Base-by-base conservation (phyloP, 2,797 vertebrate species). In the Microctenopoma stevenorrisi region DNA sequence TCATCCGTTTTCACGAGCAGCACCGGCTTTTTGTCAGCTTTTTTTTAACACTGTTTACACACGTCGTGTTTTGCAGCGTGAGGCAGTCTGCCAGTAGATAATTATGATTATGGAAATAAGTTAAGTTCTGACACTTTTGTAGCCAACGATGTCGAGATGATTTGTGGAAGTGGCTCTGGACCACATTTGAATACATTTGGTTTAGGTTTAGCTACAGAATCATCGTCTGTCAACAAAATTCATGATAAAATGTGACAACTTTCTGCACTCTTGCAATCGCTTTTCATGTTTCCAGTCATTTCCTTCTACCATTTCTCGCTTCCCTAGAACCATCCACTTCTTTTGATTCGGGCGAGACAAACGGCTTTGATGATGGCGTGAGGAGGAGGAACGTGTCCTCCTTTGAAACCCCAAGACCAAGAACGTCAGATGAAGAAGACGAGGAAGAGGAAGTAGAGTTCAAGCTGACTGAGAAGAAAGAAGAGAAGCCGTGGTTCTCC, bases 391-490 rank as follows among this genome's bases (percentile, higher is more conserved):
- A 83, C 2, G 59, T 83, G 13, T 60, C 83, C 1, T 54, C 87
- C 37, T 85, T 81, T 3, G 87, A 93, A n/a, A 63, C 68, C 0
- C 81, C 64, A 1, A 88, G 85, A 54, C 70, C 77, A 1, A 86
- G 86, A 66, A 94, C 92, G 9, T 92, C 91, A 0, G 93, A 94
- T 0, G 94, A 94, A 52, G 94, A 95, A 15, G 94, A 94, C 0
- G 93, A 94, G 1, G 91, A 92, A 0, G 92, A 93, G 63, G 93
- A 92, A 22, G 66, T 78, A 16, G 92, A 93, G 62, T 94, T 94
- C 43, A 88, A 67, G 61, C 42, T 93, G 37, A 80, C 83, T 0
- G 87, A 90, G 60, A 92, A 68, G 74, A 89, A 86, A 60, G 89
- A 91, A 62, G 91, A 92, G 57, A 93, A 92, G 66, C 72, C 76